Conservation (phyloP, 1,140 invertebrate genomes). For the Episyrphus balteatus region DNA sequence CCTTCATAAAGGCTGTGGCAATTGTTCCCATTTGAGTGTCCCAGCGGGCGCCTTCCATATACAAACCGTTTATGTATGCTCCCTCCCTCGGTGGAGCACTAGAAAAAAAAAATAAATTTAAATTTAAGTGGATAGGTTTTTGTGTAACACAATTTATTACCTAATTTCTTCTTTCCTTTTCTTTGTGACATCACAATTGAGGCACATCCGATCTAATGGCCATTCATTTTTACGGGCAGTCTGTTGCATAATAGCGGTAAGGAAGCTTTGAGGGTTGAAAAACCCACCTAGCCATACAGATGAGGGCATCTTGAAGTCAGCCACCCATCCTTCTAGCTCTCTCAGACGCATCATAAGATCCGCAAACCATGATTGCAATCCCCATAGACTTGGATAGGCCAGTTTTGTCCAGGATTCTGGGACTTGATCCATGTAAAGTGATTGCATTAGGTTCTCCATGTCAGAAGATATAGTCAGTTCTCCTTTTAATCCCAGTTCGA, state of each 20-base stretch:
- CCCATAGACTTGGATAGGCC: conserved; percentile 82
- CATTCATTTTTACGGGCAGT: conserved; percentile 91
- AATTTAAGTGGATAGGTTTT: background rate
- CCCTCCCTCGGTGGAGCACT: conserved; percentile 77
- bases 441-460: conserved; percentile 80
- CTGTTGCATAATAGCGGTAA: conserved; percentile 95
- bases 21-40: conserved; percentile 66
- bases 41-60: conserved; percentile 91
- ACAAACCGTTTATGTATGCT: conserved; percentile 80
- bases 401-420: conserved; percentile 70
- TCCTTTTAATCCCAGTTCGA: conserved; percentile 83
- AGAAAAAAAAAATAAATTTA: conserved; percentile 15
- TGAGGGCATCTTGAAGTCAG: conserved; percentile 68
- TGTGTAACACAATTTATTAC: conserved; percentile 32
- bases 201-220: conserved; percentile 90
- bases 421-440: conserved; percentile 76
- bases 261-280: conserved; percentile 93
- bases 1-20: conserved; percentile 74
- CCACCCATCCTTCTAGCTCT: conserved; percentile 68
- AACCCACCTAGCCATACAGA: conserved; percentile 89
- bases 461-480: conserved; percentile 85
- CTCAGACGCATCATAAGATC: conserved; percentile 70
- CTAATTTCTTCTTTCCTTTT: conserved; percentile 76
- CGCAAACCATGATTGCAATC: conserved; percentile 76
- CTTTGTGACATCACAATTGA: conserved; percentile 90